Base-by-base conservation (phyloP, 2,888 invertebrate species). In the Linnaemya tessellans region DNA sequence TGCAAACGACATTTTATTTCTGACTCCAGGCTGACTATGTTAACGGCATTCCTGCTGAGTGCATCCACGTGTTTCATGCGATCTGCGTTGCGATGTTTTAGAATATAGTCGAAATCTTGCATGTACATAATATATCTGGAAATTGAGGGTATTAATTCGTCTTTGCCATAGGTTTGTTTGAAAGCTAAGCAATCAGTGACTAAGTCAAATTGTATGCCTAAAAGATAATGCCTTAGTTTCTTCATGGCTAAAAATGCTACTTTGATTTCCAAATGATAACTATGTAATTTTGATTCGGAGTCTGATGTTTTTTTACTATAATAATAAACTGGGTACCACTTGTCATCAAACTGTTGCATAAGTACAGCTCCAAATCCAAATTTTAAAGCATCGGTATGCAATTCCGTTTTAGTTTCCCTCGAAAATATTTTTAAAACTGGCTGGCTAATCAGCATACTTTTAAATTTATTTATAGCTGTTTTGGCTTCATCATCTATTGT, bases 181-280 rank as follows among this genome's bases (percentile, higher is more conserved):
- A 41, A 87, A 62, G 41, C 68, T 9, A 78, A 58, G 74, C 84
- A 88, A 67, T 87, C 78, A 35, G 79, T 82, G 1, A 82, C n/a
- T 20, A 80, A 49, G 7, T 43, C 67, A 41, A 80, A 80, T 22
- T 73, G 25, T 4, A 77, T 68, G 4, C 86, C 86, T 0, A 89
- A 54, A 1, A 88, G 87, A 87, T 89, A 89, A n/a, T 87, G 75
- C 4, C 88, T 43, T 67, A 88, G 88, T 56, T 88, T 89, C 35
- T 87, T 87, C 22, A 88, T 25, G 0, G 88, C 87, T 15, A 74
- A 68, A 18, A 85, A 79, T 38, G 89, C 85, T 0, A 88, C 88
- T 7, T 87, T 60, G 5, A 79, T 84, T 71, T 89, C 88, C 22
- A 89, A 60, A 46, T 88, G 87, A 20, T 89, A 89, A 87, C 79